Evolutionary conservation across 2,888 invertebrate genomes (phyloP), one percentile per base, ranked within the genome.

Genomic region (Drosophila neotestacea): DNA sequence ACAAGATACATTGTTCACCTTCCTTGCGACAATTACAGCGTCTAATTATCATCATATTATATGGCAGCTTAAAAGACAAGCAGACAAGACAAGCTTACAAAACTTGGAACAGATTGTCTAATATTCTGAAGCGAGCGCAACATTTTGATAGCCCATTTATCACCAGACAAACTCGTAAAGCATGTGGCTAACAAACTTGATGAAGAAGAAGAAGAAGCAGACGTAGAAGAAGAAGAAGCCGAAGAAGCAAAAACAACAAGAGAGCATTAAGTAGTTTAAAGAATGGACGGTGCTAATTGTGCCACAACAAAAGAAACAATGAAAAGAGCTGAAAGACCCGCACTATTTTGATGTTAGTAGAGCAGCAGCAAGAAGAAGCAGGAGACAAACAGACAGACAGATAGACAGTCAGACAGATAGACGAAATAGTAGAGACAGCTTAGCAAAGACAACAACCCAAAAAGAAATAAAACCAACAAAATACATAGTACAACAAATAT

Each of bases 61-160:
- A 55, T 50, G 27, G 16, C 30, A 50, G 39, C 44, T 16, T 63
- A 42, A 6, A 7, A 32, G 38, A 39, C 48, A 41, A 38, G 30
- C 46, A 46, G 32, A 47, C 46, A 9, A 46, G 32, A 47, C 46
- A 9, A 58, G 50, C 38, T 61, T 58, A 74, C 52, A 61, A 59
- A 55, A 65, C 66, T 54, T 74, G 65, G 44, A 61, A 64, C 50
- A 38, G 59, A 70, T 66, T 70, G 70, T 66, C 61, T 66, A 75
- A 74, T 54, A 65, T 65, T 70, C 51, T 64, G 41, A 47, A 36
- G 73, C 55, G 47, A 73, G 60, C 70, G 56, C 61, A 58, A 67
- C 71, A 70, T 82, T 82, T 77, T 70, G 82, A 81, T 77, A 81
- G 81, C 77, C 80, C 85, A 82, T 82, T 82, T 85, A 73, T 82